Conservation (phyloP, 2,797 vertebrate species). For the Pseudochirops corinnae region DNA sequence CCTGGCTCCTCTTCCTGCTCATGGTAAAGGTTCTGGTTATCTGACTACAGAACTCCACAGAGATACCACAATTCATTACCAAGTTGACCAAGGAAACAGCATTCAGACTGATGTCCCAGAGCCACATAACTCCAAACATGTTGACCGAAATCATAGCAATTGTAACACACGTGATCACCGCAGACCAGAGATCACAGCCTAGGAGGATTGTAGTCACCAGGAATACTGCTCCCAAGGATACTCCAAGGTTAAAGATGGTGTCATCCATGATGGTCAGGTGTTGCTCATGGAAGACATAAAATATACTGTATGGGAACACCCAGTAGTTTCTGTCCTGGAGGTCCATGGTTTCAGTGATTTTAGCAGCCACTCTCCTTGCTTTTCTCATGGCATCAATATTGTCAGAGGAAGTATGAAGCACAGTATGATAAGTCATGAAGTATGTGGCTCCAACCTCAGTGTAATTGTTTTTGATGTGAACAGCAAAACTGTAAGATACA, state of each 20-base stretch:
- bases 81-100: conserved; percentile 98
- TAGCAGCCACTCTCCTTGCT: conserved; percentile 89
- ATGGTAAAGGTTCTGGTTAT: conserved; percentile 94
- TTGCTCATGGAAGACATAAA: conserved; percentile 99
- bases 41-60: conserved; percentile 99
- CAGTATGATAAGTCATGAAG: conserved; percentile 98
- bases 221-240: conserved; percentile 94
- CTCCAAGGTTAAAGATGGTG: conserved; percentile 91
- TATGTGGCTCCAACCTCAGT: conserved; percentile 92
- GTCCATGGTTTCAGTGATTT: conserved; percentile 90
- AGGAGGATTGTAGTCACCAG: conserved; percentile 92
- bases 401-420: conserved; percentile 93
- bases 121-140: conserved; percentile 99
- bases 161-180: conserved; percentile 90
- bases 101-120: conserved; percentile 97
- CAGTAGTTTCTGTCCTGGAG: conserved; percentile 81
- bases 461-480: conserved; percentile 87
- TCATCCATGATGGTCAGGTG: conserved; percentile 95
- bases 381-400: conserved; percentile 93
- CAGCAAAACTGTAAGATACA: conserved; percentile 92
- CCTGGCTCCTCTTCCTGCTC: conserved; percentile 89
- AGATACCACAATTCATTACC: conserved; percentile 97
- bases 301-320: conserved; percentile 95
- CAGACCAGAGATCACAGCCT: conserved; percentile 96
- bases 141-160: conserved; percentile 97